Evolutionary conservation across 2,797 vertebrate species (phyloP), one percentile per base, ranked within the genome.

Genomic region (Falco peregrinus): DNA sequence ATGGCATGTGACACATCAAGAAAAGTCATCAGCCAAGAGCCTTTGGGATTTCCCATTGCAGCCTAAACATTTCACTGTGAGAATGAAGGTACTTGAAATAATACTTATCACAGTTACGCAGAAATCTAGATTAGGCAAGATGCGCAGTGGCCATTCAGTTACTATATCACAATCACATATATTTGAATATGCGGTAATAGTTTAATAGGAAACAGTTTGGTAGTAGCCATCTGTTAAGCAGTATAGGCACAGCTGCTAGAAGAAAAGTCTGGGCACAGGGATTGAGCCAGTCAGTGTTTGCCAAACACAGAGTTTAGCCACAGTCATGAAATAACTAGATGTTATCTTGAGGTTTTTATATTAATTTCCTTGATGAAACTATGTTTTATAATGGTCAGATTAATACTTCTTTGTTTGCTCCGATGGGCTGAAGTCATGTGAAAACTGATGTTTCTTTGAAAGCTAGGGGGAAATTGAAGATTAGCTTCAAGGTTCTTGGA

Each of bases 401-500:
- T 84, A 92, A 94, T 91, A 75, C 31, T 67, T 82, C 70, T 84
- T 95, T 82, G 8, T 79, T 88, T 87, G 76, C 67, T 97, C 51
- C 21, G 5, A 16, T 17, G 41, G 76, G 35, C 74, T 84, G 84
- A 96, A 96, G 76, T 83, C 69, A 90, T 68, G 75, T 64, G 92
- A 95, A 94, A 89, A 84, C 48, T 84, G 45, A 20, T 91, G 70
- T 87, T 95, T 90, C 87, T 96, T 95, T 96, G 90, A 95, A 96
- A 96, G 54, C 65, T 41, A 57, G 48, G 64, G 96, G 89, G 84
- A 97, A 97, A 96, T 79, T 71, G 24, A 95, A 96, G 94, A 97
- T 92, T 96, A 95, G 48, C 74, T 95, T 87, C 85, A 90, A 96
- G 63, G 60, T 94, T 95, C 94, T 95, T 96, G 94, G 85, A 96